Percentiles rank a stretch among this genome's conserved stretches.
phyloP scores from a whole-genome alignment of 2,113 vertebrate genomes.

The Boleophthalmus pectinirostris region DNA sequence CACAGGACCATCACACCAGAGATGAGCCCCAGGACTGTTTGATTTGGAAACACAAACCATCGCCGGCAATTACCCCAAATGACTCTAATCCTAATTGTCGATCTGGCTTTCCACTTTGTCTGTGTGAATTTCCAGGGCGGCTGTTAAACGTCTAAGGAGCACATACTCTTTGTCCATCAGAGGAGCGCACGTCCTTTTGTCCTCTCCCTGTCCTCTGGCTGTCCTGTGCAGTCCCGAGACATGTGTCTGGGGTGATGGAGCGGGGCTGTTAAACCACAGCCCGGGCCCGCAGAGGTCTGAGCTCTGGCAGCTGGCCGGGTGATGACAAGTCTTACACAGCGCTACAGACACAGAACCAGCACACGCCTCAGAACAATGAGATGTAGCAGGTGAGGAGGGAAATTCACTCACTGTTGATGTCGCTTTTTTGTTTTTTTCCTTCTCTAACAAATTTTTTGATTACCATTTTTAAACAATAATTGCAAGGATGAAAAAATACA shows the following conservation, averaged over 20 bases:
- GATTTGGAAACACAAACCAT: constrained; percentile 69
- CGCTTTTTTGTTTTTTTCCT: no score
- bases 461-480: no score
- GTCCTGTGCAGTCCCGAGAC: constrained; percentile 12
- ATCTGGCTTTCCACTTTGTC: constrained; percentile 76
- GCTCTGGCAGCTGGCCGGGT: constrained; percentile 45
- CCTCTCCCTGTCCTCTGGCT: constrained; percentile 46
- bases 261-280: constrained; percentile 22
- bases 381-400: background rate
- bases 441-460: no score
- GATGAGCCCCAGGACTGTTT: constrained; percentile 64
- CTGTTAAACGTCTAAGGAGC: constrained; percentile 54
- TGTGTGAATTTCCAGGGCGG: constrained; percentile 65
- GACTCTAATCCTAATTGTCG: constrained; percentile 75
- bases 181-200: constrained; percentile 47
- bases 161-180: constrained; percentile 73
- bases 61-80: constrained; percentile 75
- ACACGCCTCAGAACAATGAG: background rate
- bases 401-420: constrained; percentile 11
- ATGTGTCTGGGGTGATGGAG: constrained; percentile 25
- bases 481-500: no score
- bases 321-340: constrained; percentile 53
- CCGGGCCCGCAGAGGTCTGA: constrained; percentile 39
- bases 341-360: constrained; percentile 43
- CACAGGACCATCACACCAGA: constrained; percentile 55